These are phyloP conservation scores for Clarias batrachus DNA, from an alignment of 2,113 vertebrate species.

Conservation along the genomic window DNA sequence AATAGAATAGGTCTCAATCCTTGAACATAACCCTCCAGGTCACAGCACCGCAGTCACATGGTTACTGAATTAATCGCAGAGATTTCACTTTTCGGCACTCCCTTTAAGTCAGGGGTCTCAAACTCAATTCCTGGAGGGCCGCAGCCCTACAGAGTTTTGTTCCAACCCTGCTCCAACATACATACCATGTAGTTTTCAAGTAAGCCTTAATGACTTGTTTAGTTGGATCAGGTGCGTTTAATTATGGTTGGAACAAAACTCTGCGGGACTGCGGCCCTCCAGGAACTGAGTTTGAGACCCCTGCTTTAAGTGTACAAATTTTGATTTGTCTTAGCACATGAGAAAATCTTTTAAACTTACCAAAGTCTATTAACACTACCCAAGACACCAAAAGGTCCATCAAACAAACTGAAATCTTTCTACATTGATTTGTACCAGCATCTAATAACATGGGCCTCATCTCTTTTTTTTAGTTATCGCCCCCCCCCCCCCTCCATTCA, in stretches of 20 bases:
- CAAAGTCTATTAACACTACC: background rate
- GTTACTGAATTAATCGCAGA: background rate
- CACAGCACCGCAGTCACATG: constrained; percentile 41
- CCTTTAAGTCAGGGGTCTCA: too few species aligned
- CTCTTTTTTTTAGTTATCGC: background rate
- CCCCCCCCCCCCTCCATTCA: background rate
- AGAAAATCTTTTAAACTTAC: background rate
- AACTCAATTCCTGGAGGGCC: too few species aligned
- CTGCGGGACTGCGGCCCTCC: too few species aligned
- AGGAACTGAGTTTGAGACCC: too few species aligned
- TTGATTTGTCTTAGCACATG: background rate
- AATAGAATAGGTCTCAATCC: constrained; percentile 28
- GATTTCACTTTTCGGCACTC: constrained; percentile 50
- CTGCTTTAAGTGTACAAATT: constrained; percentile 43
- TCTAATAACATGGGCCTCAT: background rate
- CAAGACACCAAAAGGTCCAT: background rate
- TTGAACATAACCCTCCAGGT: background rate
- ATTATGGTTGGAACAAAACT: too few species aligned
- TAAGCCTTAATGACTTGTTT: too few species aligned
- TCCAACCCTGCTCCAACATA: too few species aligned
- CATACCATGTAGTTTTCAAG: too few species aligned
- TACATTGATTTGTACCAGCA: background rate
- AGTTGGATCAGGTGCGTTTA: too few species aligned
- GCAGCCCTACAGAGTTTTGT: too few species aligned
- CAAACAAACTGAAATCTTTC: background rate